Conservation (phyloP, 2,113 vertebrate species). For the Lepisosteus oculatus region DNA sequence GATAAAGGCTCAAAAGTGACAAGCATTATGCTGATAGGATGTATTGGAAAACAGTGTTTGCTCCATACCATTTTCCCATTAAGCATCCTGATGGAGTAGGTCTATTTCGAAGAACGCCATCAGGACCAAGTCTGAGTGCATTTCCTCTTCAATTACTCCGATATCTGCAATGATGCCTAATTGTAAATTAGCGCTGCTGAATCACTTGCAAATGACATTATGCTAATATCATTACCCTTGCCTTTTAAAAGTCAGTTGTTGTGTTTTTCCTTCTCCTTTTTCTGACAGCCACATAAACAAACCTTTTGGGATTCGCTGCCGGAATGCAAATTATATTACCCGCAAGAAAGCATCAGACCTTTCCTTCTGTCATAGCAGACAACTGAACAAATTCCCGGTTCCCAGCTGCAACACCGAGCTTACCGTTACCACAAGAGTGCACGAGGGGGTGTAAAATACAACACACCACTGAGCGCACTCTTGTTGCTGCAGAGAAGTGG, state of each 20-base stretch:
- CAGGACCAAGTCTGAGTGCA: neutral
- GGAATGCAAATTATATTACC: constrained; percentile 21
- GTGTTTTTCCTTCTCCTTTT: constrained; percentile 1
- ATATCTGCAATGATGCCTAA: constrained; percentile 27
- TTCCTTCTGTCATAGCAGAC: no score
- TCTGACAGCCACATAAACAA: constrained; percentile 36
- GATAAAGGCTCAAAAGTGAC: neutral
- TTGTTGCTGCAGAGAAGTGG: no score
- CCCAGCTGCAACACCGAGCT: no score
- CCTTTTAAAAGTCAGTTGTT: constrained; percentile 29
- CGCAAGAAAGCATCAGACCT: neutral
- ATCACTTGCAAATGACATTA: constrained; percentile 37
- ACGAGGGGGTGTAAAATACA: no score
- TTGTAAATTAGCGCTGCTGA: constrained; percentile 36
- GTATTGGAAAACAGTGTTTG: neutral
- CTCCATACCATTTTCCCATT: neutral
- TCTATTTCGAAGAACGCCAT: neutral
- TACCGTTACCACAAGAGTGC: no score
- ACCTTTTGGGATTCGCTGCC: constrained; percentile 3
- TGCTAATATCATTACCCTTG: constrained; percentile 41
- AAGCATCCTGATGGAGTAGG: no score
- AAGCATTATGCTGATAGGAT: neutral
- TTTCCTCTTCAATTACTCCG: constrained; percentile 17
- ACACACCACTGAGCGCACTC: no score
- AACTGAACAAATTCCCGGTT: no score